Conservation (phyloP, 2,797 vertebrate species). For the Manis crassicaudata region DNA sequence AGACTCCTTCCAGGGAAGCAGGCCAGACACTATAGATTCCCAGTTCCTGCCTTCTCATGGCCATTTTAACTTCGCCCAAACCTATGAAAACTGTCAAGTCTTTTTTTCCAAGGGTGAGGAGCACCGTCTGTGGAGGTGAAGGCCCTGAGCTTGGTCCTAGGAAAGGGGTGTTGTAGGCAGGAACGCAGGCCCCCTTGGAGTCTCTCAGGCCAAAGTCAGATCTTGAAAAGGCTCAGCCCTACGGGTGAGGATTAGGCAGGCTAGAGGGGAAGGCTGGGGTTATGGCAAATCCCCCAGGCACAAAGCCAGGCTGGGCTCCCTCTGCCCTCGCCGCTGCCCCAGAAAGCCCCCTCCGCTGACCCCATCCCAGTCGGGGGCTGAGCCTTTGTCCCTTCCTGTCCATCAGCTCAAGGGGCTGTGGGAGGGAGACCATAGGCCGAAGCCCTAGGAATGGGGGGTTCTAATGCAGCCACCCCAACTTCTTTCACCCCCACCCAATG, state of each 20-base stretch:
- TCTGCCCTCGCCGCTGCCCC: background rate
- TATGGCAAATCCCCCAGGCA: conserved; percentile 83
- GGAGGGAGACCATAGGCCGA: background rate
- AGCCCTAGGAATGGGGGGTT: background rate
- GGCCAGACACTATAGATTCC: background rate
- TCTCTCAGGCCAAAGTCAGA: conserved; percentile 80
- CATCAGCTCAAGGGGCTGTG: background rate
- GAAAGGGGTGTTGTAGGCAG: conserved; percentile 57
- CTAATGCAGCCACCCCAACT: background rate
- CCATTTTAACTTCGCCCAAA: background rate
- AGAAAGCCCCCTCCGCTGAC: conserved; percentile 58
- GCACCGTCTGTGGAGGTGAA: background rate
- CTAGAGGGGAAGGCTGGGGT: conserved; percentile 79
- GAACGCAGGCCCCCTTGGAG: conserved; percentile 77
- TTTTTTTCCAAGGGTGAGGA: background rate
- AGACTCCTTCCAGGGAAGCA: background rate
- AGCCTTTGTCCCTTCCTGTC: conserved; percentile 57
- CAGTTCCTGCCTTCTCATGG: background rate
- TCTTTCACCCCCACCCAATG: background rate
- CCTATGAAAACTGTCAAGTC: background rate
- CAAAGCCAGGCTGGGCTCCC: conserved; percentile 75
- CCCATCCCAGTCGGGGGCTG: background rate
- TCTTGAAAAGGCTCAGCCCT: conserved; percentile 75
- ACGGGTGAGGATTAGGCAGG: conserved; percentile 80
- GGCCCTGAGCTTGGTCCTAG: conserved; percentile 38